Evolutionary conservation across 35 echinoderm and acorn worm species (phyloP).

Genomic region (Anneissia japonica): DNA sequence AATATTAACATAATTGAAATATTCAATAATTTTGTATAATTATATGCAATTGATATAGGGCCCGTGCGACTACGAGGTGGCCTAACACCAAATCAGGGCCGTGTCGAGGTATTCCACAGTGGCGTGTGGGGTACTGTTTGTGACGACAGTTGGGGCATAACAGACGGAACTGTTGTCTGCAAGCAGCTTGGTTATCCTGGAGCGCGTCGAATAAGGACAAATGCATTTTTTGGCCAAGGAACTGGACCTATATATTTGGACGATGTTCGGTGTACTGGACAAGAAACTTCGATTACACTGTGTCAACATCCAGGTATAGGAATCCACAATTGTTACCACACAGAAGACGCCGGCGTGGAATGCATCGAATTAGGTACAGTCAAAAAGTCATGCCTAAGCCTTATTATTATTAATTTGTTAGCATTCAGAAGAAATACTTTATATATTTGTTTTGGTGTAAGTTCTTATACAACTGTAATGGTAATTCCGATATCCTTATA

Average conservation of each 20-base stretch:
- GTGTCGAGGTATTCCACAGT: neutral
- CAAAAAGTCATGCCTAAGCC: no score
- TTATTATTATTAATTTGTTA: no score
- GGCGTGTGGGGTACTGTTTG: conserved; percentile 4
- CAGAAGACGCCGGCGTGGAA: neutral
- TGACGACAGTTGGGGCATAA: neutral
- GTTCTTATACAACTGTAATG: no score
- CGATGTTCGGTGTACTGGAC: neutral
- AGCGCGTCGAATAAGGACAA: neutral
- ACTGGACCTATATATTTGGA: neutral
- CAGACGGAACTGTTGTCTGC: neutral
- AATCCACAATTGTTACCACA: neutral
- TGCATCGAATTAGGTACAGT: neutral
- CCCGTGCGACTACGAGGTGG: neutral
- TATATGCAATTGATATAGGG: neutral
- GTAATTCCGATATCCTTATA: no score
- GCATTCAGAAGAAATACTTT: no score
- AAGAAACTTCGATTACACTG: neutral
- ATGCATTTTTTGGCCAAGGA: neutral
- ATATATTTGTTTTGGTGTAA: no score
- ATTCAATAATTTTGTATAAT: neutral
- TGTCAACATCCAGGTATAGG: neutral
- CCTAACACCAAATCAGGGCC: neutral
- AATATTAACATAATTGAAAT: no score
- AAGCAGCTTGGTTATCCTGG: conserved; percentile 3